phyloP scores from a whole-genome alignment of 1,140 invertebrate genomes.

The Probaryconus sp. region DNA sequence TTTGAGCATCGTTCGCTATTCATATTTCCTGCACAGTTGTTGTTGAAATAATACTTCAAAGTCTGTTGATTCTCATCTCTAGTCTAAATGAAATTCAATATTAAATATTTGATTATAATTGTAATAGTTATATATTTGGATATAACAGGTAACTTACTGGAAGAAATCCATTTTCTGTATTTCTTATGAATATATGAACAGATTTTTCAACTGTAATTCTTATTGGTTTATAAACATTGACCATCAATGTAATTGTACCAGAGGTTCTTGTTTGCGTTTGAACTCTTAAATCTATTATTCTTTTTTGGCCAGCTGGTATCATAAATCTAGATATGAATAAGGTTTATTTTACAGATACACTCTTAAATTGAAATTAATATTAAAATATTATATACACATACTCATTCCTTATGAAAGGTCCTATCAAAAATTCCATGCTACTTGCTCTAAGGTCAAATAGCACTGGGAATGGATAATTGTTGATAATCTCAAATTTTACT shows the following conservation, averaged over 20 bases:
- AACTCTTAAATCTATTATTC: constrained; percentile 78
- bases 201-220: constrained; percentile 68
- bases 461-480: constrained; percentile 60
- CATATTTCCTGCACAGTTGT: constrained; percentile 77
- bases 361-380: too few relatives aligned
- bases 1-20: constrained; percentile 76
- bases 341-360: too few relatives aligned
- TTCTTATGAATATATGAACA: constrained; percentile 74
- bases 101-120: too few relatives aligned
- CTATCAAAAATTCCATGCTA: constrained; percentile 36
- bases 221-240: constrained; percentile 23
- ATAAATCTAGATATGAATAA: too few relatives aligned
- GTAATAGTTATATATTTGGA: too few relatives aligned
- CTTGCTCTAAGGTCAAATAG: constrained; percentile 11
- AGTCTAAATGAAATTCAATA: constrained; percentile 17
- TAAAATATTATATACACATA: not conserved
- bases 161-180: constrained; percentile 29
- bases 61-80: constrained; percentile 75
- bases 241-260: constrained; percentile 77
- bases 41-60: constrained; percentile 79
- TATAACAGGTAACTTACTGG: constrained; percentile 56
- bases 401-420: not conserved
- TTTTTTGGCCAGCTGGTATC: constrained; percentile 78
- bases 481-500: constrained; percentile 66
- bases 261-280: constrained; percentile 70